Evolutionary conservation across 2,797 vertebrate genomes (phyloP), one percentile per base, ranked within the genome.

Genomic region (Melanogrammus aeglefinus): DNA sequence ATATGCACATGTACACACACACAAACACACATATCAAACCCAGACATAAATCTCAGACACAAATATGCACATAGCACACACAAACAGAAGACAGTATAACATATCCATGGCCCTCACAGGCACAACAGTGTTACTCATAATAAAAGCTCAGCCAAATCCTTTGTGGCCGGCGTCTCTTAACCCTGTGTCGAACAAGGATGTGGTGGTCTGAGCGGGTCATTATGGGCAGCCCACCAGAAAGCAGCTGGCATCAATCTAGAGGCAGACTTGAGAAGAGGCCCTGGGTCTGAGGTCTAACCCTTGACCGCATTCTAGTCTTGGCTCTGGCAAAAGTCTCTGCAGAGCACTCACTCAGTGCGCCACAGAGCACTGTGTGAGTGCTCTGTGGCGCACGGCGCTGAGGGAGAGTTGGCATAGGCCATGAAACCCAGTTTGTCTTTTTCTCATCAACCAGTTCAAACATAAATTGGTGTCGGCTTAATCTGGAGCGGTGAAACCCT

Each of bases 121-220:
- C 57, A 63, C n/a, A n/a, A 63, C 57, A 63, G n/a, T 63, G 21
- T n/a, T 24, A 21, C 51, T 24, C 21, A 24, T 63, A 63, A n/a
- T 63, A 63, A 63, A n/a, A 63, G 57, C 57, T 6, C 57, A 63
- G 57, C 57, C 77, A 78, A 21, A 70, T 7, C 39, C 10, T 70
- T 38, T 71, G 29, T 72, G 72, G 76, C 78, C 80, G 72, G 73
- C 88, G 85, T 82, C 78, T 77, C 90, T 88, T 72, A 76, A 76
- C 78, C 90, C 91, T 86, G 81, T 90, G 90, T 83, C 77, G 33
- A 81, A 80, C 63, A 72, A 78, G 80, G 86, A 86, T 84, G 82
- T 80, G 13, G 78, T 79, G 85, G 83, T 73, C 57, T 77, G 80
- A 51, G 80, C 76, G 83, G 76, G 85, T 77, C 2, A 82, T 85